A percentile compares a stretch with the other conserved stretches of the same genome.
Evolutionary conservation across 2,888 invertebrate species (phyloP).

Genomic region (Calameuta idolon): DNA sequence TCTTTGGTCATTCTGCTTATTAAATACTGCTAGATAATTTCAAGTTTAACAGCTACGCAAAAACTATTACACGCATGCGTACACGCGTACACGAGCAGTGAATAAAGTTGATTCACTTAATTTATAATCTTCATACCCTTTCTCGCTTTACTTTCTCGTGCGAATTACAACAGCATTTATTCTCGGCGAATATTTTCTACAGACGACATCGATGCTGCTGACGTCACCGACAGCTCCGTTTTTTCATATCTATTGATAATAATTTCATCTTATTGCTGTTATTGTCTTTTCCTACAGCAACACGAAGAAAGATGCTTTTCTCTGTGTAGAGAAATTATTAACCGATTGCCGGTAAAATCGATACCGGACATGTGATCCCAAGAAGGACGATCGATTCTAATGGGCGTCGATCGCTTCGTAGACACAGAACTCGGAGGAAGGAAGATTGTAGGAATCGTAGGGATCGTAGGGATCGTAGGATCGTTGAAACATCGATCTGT

Average conservation of each 20-base stretch:
- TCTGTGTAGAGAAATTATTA: not conserved
- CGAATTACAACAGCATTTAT: not conserved
- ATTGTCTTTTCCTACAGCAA: not conserved
- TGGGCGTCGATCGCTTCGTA: not conserved
- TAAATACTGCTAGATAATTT: not conserved
- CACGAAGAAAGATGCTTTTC: not conserved
- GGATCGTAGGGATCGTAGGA: conserved; percentile 26
- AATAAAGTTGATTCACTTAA: not conserved
- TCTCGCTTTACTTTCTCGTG: not conserved
- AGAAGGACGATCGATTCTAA: not conserved
- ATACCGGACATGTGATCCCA: not conserved
- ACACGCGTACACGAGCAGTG: not conserved
- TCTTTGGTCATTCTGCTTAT: not conserved
- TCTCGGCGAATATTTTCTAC: not conserved
- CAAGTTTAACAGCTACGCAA: not conserved
- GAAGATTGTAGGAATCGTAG: conserved; percentile 21
- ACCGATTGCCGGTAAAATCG: not conserved
- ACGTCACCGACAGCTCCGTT: not conserved
- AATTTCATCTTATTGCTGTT: not conserved
- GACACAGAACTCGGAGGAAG: not conserved
- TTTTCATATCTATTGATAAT: not conserved
- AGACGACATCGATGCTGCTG: not conserved
- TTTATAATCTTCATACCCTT: not conserved
- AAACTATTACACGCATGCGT: not conserved
- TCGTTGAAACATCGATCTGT: conserved; percentile 32